phyloP scores from a whole-genome alignment of 1,140 invertebrate species.

The Drosophila kohkoa region DNA sequence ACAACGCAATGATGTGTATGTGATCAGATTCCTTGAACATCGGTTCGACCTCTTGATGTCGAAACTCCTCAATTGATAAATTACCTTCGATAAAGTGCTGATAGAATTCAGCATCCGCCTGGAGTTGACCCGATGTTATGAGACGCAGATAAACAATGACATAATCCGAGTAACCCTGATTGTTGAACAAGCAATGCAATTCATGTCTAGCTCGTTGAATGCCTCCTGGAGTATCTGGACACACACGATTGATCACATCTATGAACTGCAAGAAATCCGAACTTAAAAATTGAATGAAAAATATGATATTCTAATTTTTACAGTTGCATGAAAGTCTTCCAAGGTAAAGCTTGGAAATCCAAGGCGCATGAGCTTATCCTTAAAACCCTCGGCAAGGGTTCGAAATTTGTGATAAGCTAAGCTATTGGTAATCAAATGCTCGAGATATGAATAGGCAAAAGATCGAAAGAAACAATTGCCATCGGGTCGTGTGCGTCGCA shows the following conservation, averaged over 20 bases:
- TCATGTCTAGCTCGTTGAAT: constrained; percentile 86
- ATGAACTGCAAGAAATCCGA: constrained; percentile 90
- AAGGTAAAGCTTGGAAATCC: constrained; percentile 98
- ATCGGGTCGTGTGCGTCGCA: constrained; percentile 93
- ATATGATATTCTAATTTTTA: constrained; percentile 86
- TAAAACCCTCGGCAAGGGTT: constrained; percentile 92
- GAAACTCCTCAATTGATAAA: constrained; percentile 90
- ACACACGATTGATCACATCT: constrained; percentile 94
- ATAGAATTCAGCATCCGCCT: constrained; percentile 96
- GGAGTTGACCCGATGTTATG: constrained; percentile 96
- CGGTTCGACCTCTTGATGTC: constrained; percentile 95
- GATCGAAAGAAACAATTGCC: constrained; percentile 99
- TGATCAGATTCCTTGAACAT: constrained; percentile 99
- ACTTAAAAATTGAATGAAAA: neutral
- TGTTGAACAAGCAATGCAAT: constrained; percentile 92
- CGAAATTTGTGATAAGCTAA: constrained; percentile 93
- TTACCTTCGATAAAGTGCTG: constrained; percentile 97
- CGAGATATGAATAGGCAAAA: constrained; percentile 97
- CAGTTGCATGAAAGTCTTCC: constrained; percentile 98
- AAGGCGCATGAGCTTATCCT: constrained; percentile 93
- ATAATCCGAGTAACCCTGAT: constrained; percentile 96
- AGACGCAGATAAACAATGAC: constrained; percentile 97
- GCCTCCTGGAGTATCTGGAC: constrained; percentile 85
- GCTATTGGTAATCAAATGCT: constrained; percentile 93
- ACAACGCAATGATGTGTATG: constrained; percentile 98